Percentiles rank a stretch among this genome's conserved stretches.
Conservation (phyloP, 2,888 invertebrate genomes). For the Leptinotarsa peninsularis region DNA sequence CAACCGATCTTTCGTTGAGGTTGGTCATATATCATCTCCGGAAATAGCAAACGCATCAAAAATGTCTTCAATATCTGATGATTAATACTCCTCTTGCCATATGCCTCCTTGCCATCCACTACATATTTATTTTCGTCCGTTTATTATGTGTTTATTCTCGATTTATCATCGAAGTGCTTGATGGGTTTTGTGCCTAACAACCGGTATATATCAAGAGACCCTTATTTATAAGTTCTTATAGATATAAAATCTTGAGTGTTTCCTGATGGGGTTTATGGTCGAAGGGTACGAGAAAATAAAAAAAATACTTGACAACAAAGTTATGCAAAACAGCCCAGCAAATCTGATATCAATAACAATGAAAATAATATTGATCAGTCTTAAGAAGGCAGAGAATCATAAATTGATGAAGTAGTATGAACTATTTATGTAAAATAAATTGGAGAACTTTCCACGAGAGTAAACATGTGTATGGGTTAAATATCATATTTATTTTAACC, state of each 20-base stretch:
- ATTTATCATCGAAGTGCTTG: conserved; percentile 35
- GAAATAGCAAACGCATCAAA: conserved; percentile 9
- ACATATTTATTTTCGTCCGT: conserved; percentile 36
- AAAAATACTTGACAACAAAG: not conserved
- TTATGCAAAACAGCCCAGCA: no score
- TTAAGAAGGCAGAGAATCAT: no score
- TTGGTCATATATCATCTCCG: conserved; percentile 8
- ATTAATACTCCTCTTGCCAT: conserved; percentile 14
- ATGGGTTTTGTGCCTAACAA: conserved; percentile 31
- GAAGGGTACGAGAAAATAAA: not conserved
- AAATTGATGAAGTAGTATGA: no score
- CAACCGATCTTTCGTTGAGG: conserved; percentile 7
- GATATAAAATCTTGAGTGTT: conserved; percentile 22
- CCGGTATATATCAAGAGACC: conserved; percentile 23
- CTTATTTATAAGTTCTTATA: conserved; percentile 32
- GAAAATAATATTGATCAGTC: no score
- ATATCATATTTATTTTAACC: no score
- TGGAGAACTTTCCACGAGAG: no score
- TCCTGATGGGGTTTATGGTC: not conserved
- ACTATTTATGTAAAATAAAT: no score
- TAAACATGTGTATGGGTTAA: no score
- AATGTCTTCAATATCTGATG: conserved; percentile 9
- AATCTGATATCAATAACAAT: no score
- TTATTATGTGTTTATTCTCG: conserved; percentile 43
- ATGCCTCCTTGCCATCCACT: conserved; percentile 25